Conservation (phyloP, 2,888 invertebrate species). For the Melinaea menophilus region DNA sequence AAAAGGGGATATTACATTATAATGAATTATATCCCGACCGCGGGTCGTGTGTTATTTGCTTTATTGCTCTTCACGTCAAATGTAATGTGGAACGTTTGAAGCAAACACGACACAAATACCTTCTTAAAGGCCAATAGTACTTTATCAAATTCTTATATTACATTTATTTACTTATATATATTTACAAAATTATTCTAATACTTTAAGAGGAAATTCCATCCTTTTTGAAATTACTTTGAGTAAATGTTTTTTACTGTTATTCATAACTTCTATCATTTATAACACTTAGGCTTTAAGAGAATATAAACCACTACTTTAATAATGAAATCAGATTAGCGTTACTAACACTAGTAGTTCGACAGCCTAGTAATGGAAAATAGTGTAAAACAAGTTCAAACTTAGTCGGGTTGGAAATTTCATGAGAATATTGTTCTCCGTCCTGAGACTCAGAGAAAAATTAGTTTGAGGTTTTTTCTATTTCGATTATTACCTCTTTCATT, state of each 20-base stretch:
- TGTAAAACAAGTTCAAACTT: constrained; percentile 17
- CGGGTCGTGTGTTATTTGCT: constrained; percentile 25
- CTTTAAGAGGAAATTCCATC: too few relatives aligned
- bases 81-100: constrained; percentile 17
- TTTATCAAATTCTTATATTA: constrained; percentile 6
- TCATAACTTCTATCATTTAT: too few relatives aligned
- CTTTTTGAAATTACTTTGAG: too few relatives aligned
- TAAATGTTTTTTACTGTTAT: too few relatives aligned
- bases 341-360: constrained; percentile 6
- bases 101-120: constrained; percentile 14
- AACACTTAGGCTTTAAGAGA: too few relatives aligned
- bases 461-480: constrained; percentile 15
- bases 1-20: constrained; percentile 32
- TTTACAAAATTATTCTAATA: not conserved
- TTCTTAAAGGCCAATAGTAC: constrained; percentile 4
- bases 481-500: constrained; percentile 14
- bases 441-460: constrained; percentile 11
- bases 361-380: constrained; percentile 17
- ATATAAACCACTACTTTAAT: too few relatives aligned
- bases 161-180: too few relatives aligned
- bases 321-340: not conserved
- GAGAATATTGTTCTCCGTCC: constrained; percentile 26
- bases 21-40: constrained; percentile 35
- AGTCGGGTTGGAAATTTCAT: constrained; percentile 27
- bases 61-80: constrained; percentile 30